Conservation (phyloP, 2,113 vertebrate genomes). For the Beaufortia kweichowensis region DNA sequence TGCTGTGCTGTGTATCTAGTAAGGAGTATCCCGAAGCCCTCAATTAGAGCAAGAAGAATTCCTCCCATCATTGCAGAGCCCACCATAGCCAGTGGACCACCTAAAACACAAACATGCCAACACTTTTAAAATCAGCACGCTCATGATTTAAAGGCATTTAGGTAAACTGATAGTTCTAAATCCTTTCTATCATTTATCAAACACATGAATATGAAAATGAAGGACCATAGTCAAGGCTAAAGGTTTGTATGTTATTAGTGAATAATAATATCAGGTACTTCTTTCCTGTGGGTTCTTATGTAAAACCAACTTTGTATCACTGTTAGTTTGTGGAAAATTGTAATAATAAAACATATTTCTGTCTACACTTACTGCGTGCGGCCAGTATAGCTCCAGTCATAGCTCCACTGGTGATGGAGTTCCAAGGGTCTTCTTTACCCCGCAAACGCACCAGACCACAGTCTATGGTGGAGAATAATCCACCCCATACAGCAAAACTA, state of each 20-base stretch:
- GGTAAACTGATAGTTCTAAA: neutral
- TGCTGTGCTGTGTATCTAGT: constrained; percentile 87
- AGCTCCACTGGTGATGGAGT: constrained; percentile 87
- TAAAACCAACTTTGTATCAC: neutral
- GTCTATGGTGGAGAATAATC: constrained; percentile 89
- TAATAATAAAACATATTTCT: neutral
- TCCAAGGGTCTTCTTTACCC: constrained; percentile 90
- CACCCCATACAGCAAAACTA: constrained; percentile 89
- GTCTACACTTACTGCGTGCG: constrained; percentile 79
- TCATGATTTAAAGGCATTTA: neutral
- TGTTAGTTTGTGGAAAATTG: neutral
- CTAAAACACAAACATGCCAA: constrained; percentile 62
- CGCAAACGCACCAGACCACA: constrained; percentile 83
- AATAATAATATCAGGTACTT: neutral
- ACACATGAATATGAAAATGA: neutral
- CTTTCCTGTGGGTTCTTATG: neutral
- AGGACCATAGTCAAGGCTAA: neutral
- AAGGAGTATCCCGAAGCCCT: constrained; percentile 85
- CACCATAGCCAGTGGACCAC: constrained; percentile 87
- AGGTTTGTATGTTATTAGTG: neutral
- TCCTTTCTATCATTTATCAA: no score
- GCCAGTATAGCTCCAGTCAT: constrained; percentile 86
- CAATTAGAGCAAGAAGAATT: constrained; percentile 84
- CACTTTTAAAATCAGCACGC: neutral
- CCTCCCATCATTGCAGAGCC: constrained; percentile 91